Evolutionary conservation across 2,888 invertebrate genomes (phyloP), one percentile per base, ranked within the genome.

Genomic region (Dynastes hyllus): DNA sequence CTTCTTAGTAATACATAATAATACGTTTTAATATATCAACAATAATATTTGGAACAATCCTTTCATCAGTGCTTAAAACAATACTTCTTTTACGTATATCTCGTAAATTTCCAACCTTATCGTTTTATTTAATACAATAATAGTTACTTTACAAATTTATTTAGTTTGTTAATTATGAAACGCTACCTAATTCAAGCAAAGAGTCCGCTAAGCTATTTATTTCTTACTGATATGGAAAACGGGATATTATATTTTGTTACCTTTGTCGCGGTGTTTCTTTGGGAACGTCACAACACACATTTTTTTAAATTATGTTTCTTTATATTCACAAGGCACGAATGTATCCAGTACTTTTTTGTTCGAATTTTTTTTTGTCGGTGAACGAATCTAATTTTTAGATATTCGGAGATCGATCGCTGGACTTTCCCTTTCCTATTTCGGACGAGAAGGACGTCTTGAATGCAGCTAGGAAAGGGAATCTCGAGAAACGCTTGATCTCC

Each of bases 241-340:
- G 71, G 79, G 79, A 79, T 79, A 79, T 79, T 67, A 27, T 67
- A 67, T 67, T 40, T 37, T 66, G 13, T 45, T 66, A 66, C 37
- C 37, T 40, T 40, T 76, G 70, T 75, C 65, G 75, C 77, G 75
- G 77, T 79, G 11, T 58, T 58, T 22, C 13, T 22, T 27, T 40
- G 61, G 73, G 66, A 79, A 85, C 84, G 83, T 87, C 85, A 85
- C 86, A 86, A 87, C 86, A 86, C 86, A 86, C 87, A 85, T 86
- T 84, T 75, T 82, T 63, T 32, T 37, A 13, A 45, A 2, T 45
- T 45, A 45, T 45, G 6, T 63, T 63, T 63, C 32, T 63, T 32
- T 16, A n/a, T 55, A 5, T 32, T 63, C 13, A 82, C 86, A 88
- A 88, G 88, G 88, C 88, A 88, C 88, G 86, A 86, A 85, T 88